These are phyloP conservation scores for Abramis brama DNA, from an alignment of 2,113 vertebrate species.

Conservation along the genomic window DNA sequence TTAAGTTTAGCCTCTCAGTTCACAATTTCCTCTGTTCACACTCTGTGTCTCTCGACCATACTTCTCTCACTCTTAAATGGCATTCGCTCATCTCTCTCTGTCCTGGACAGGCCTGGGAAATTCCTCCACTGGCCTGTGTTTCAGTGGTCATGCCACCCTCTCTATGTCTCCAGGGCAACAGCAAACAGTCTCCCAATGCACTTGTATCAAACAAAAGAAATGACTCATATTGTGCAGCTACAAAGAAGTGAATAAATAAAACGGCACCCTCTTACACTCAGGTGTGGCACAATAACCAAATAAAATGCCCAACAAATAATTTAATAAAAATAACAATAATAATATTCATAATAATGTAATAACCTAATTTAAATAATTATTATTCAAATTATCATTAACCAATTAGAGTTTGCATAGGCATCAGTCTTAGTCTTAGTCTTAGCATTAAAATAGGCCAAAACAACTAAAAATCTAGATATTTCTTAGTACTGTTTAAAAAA, in stretches of 20 bases:
- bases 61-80: conserved; percentile 14
- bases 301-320: neutral
- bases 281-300: neutral
- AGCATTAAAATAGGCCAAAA: no score
- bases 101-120: conserved; percentile 69
- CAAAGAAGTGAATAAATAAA: conserved; percentile 53
- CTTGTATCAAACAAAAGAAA: conserved; percentile 58
- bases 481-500: no score
- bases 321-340: neutral
- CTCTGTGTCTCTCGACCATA: conserved; percentile 44
- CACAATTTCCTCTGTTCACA: conserved; percentile 50
- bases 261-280: conserved; percentile 19
- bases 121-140: conserved; percentile 59
- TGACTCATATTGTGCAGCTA: conserved; percentile 54
- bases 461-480: no score
- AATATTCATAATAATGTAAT: neutral
- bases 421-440: neutral
- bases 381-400: neutral
- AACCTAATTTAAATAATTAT: neutral
- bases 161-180: conserved; percentile 61
- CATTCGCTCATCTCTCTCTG: conserved; percentile 37
- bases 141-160: conserved; percentile 58
- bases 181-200: conserved; percentile 54
- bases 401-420: neutral
- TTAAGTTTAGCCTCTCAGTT: conserved; percentile 28